A percentile compares a stretch with the other conserved stretches of the same genome.
Conservation (phyloP, 2,888 invertebrate genomes). For the Tachina fera region DNA sequence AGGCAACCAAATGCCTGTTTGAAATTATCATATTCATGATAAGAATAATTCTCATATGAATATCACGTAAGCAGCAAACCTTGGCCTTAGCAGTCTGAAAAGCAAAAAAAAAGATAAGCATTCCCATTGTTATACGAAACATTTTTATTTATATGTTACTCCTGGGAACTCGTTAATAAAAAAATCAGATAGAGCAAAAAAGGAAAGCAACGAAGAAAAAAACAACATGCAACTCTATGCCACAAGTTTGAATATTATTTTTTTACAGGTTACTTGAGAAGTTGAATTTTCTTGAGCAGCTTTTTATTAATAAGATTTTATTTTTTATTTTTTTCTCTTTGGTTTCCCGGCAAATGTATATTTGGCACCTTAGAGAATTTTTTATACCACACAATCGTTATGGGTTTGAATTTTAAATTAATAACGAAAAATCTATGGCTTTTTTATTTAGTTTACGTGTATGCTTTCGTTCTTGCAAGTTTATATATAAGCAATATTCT, state of each 20-base stretch:
- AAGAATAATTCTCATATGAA: constrained; percentile 43
- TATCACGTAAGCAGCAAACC: constrained; percentile 76
- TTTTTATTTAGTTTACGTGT: constrained; percentile 62
- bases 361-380: constrained; percentile 65
- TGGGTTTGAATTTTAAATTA: constrained; percentile 72
- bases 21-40: constrained; percentile 33
- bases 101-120: constrained; percentile 9
- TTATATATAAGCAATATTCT: constrained; percentile 71
- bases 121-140: constrained; percentile 45
- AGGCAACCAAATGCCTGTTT: constrained; percentile 52
- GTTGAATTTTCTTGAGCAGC: constrained; percentile 15
- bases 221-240: constrained; percentile 5
- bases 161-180: constrained; percentile 80
- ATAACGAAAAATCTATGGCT: constrained; percentile 45
- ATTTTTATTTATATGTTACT: constrained; percentile 79
- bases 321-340: not conserved
- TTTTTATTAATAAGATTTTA: constrained; percentile 16
- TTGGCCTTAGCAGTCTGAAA: not conserved
- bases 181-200: not conserved
- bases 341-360: constrained; percentile 8
- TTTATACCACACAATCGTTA: constrained; percentile 67
- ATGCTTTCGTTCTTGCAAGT: not conserved
- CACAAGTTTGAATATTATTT: constrained; percentile 27
- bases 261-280: constrained; percentile 69
- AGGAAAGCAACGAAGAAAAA: not conserved